Base-by-base conservation (phyloP, 2,113 vertebrate species). In the Anser brachyrhynchus region DNA sequence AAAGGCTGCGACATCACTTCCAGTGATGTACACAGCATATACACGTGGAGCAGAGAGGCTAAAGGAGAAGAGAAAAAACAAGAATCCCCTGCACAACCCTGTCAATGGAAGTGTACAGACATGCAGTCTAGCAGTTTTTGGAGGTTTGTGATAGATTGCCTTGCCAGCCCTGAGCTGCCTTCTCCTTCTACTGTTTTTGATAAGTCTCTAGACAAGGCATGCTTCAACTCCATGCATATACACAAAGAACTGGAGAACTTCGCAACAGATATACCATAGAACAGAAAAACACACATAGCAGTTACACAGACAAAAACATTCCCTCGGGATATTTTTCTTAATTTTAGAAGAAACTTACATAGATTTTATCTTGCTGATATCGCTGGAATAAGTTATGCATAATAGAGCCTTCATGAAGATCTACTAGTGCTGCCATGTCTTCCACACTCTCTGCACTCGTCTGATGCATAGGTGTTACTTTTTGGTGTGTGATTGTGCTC, bases 341-440 rank as follows among this genome's bases (percentile, higher is more conserved):
- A 51, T 35, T 54, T 59, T 19, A 75, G 14, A 65, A 78, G 52
- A 81, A 49, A 98, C 99, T 99, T 91, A 99, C 99, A 23, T 99
- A 99, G 90, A 99, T 99, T 84, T 97, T 98, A 89, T 98, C 97
- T 91, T 98, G 98, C 94, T 97, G 98, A 90, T 99, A 99, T 61
- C 99, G 97, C 87, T 98, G 98, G 97, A 98, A 98, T 20, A 99
- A 96, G 97, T 99, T 99, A 97, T 99, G 98, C 98, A 99, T 98
- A 97, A 99, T 99, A 94, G 99, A 98, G 5, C 99, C 99, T 14
- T 99, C 99, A 1, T 99, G 99, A 8, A 99, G 99, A 93, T 99
- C 99, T 20, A 98, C 84, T 9, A 99, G 97, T 2, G 97, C 72
- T 31, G 99, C 98, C 99, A 99, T 99, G 97, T 99, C 99, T 92